These are phyloP conservation scores for Phortica okadai DNA, from an alignment of 2,888 invertebrate genomes.

Conservation along the genomic window DNA sequence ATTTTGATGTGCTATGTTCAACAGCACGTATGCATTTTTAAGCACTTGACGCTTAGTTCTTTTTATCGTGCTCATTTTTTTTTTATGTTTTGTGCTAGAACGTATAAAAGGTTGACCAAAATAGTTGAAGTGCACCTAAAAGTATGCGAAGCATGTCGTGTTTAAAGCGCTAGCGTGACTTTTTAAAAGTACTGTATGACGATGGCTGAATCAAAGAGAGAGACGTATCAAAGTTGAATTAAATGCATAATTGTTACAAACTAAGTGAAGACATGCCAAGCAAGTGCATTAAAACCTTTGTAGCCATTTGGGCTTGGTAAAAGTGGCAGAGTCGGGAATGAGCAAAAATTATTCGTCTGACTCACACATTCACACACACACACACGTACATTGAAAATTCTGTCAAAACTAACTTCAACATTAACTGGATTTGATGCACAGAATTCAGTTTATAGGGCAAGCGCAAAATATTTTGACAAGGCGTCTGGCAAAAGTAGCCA, in stretches of 20 bases:
- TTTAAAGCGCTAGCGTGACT: slow-evolving; percentile 4
- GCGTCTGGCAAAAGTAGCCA: not conserved
- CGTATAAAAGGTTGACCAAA: slow-evolving; percentile 51
- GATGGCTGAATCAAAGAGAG: not conserved
- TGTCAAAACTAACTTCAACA: not conserved
- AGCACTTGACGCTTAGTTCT: slow-evolving; percentile 19
- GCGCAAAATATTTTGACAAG: slow-evolving; percentile 5
- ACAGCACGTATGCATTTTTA: slow-evolving; percentile 25
- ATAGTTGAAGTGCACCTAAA: slow-evolving; percentile 20
- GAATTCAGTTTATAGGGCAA: not conserved
- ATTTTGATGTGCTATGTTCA: not conserved
- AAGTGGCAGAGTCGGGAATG: too few relatives aligned
- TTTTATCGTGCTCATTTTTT: slow-evolving; percentile 20
- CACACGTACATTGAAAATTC: not conserved
- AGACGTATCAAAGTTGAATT: not conserved
- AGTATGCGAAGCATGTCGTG: slow-evolving; percentile 6
- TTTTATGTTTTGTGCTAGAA: slow-evolving; percentile 34
- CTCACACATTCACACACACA: not conserved
- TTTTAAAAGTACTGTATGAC: not conserved
- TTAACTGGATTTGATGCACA: not conserved
- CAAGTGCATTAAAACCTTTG: not conserved
- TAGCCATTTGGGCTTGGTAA: not conserved
- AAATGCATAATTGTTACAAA: slow-evolving; percentile 24
- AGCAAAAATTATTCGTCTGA: not conserved
- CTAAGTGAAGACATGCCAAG: not conserved